A percentile compares a stretch with the other conserved stretches of the same genome.
These are phyloP conservation scores for Propithecus coquereli DNA, from an alignment of 2,113 vertebrate species.

Conservation along the genomic window DNA sequence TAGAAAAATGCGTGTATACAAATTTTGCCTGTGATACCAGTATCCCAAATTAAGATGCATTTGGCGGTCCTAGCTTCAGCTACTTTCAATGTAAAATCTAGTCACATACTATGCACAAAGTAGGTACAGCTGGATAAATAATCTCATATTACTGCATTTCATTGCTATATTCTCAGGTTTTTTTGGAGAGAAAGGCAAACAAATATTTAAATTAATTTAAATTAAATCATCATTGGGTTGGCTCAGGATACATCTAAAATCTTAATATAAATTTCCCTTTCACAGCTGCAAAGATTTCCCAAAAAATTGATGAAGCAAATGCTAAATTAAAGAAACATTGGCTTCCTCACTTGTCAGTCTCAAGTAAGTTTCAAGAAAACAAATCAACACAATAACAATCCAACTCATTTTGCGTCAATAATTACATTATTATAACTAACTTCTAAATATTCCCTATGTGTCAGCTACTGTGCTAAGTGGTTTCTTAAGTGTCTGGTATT, in stretches of 20 bases:
- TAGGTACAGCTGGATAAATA: neutral
- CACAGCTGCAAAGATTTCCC: neutral
- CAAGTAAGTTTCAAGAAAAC: neutral
- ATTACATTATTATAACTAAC: neutral
- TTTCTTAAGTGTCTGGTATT: neutral
- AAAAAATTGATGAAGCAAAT: constrained; percentile 1
- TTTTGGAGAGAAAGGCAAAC: neutral
- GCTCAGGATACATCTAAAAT: neutral
- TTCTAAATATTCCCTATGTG: neutral
- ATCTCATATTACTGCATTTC: neutral
- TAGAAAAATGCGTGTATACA: neutral
- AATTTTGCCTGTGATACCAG: neutral
- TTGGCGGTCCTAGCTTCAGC: neutral
- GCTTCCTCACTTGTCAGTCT: neutral
- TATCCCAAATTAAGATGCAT: neutral
- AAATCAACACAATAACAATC: neutral
- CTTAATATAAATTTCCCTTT: constrained; percentile 5
- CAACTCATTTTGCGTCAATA: neutral
- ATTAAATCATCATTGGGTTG: neutral
- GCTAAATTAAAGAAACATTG: neutral
- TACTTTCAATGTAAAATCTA: neutral
- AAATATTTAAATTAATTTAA: neutral
- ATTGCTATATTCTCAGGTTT: neutral
- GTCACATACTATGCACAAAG: neutral
- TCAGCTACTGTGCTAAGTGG: neutral